These are phyloP conservation scores for Ellobium chinense DNA, from an alignment of 2,888 invertebrate genomes.

Conservation along the genomic window DNA sequence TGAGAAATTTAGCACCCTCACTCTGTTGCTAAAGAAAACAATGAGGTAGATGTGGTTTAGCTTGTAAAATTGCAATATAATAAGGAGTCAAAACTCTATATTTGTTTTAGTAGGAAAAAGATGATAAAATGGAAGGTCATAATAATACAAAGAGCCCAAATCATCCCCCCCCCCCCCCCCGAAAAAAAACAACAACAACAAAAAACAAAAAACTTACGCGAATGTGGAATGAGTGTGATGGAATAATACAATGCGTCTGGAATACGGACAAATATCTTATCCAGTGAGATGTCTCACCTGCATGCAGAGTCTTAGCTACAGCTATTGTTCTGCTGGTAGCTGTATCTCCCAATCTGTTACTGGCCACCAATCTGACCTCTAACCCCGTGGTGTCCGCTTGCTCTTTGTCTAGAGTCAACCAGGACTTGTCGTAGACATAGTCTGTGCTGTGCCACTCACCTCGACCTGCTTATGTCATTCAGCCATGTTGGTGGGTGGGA, in stretches of 20 bases:
- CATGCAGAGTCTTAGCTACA: conserved; percentile 18
- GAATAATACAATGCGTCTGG: no score
- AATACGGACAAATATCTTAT: no score
- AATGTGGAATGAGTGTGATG: no score
- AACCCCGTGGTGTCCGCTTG: conserved; percentile 59
- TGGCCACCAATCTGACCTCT: conserved; percentile 64
- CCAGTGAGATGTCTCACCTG: conserved; percentile 16
- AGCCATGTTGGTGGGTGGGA: not conserved
- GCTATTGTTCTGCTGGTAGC: conserved; percentile 57
- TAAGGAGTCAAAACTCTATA: no score
- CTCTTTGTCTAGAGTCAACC: conserved; percentile 63
- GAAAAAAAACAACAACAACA: not conserved
- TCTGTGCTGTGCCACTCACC: conserved; percentile 59
- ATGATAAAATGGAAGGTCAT: no score
- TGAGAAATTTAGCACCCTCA: no score
- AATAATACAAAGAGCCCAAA: no score
- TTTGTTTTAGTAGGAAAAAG: no score
- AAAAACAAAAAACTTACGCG: no score
- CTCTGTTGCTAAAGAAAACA: no score
- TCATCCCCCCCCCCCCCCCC: not conserved
- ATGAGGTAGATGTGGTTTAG: no score
- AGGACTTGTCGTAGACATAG: conserved; percentile 61
- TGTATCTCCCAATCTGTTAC: conserved; percentile 66
- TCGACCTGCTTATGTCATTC: conserved; percentile 52
- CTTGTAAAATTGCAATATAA: no score